Evolutionary conservation across 2,113 vertebrate species (phyloP).

Genomic region (Caretta caretta): DNA sequence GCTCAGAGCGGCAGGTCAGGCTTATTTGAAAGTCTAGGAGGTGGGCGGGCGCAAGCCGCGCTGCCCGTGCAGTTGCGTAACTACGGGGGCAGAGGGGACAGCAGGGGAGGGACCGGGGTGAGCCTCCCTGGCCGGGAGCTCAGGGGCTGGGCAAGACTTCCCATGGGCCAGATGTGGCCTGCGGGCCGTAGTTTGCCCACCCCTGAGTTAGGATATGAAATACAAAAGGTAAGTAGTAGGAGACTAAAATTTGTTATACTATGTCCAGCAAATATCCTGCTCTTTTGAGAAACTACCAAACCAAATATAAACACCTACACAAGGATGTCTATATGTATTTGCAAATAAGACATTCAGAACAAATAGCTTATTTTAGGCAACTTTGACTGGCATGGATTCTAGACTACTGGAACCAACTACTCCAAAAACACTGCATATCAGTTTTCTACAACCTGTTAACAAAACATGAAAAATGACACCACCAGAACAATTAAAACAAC

Average conservation of each 20-base stretch:
- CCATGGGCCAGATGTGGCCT: no score
- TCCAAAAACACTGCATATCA: not conserved
- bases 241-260: not conserved
- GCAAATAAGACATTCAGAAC: slow-evolving; percentile 10
- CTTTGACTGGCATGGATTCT: not conserved
- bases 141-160: no score
- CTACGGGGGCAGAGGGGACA: no score
- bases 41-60: no score
- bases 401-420: not conserved
- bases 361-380: slow-evolving; percentile 42
- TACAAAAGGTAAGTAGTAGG: not conserved
- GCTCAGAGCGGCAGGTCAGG: no score
- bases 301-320: not conserved
- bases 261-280: not conserved
- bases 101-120: no score
- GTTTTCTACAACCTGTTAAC: not conserved
- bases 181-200: no score
- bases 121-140: no score
- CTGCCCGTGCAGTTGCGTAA: no score
- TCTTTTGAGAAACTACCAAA: not conserved
- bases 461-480: slow-evolving; percentile 31
- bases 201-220: not conserved
- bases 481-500: slow-evolving; percentile 37
- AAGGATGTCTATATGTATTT: not conserved
- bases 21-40: no score